Evolutionary conservation across 2,888 invertebrate genomes (phyloP).

Genomic region (Achlya flavicornis): DNA sequence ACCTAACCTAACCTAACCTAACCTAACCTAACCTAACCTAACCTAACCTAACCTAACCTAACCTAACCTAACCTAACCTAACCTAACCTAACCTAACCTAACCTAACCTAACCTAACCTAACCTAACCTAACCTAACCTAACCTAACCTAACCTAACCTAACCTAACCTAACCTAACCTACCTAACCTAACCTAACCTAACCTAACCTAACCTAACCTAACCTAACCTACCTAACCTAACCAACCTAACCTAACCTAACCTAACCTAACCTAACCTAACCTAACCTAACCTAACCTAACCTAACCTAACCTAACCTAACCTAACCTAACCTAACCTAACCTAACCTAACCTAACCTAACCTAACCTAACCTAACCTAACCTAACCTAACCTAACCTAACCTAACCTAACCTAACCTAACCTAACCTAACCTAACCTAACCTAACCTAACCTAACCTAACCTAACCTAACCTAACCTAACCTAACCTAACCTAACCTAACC

Average conservation of each 20-base stretch:
- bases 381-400: no score
- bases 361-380: no score
- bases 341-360: slow-evolving; percentile 23
- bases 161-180: slow-evolving; percentile 22
- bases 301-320: slow-evolving; percentile 24
- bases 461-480: no score
- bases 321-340: slow-evolving; percentile 23
- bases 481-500: no score
- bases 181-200: slow-evolving; percentile 23
- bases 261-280: slow-evolving; percentile 23
- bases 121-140: slow-evolving; percentile 19
- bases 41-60: slow-evolving; percentile 21
- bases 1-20: slow-evolving; percentile 21
- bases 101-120: slow-evolving; percentile 16
- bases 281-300: slow-evolving; percentile 23
- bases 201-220: slow-evolving; percentile 22
- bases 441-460: no score
- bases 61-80: slow-evolving; percentile 18
- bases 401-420: no score
- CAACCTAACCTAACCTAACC: slow-evolving; percentile 24
- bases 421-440: no score
- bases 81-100: slow-evolving; percentile 16
- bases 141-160: slow-evolving; percentile 24
- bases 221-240: slow-evolving; percentile 21
- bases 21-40: slow-evolving; percentile 18